Evolutionary conservation across 2,888 invertebrate genomes (phyloP).

Genomic region (Cylindroiulus punctatus): DNA sequence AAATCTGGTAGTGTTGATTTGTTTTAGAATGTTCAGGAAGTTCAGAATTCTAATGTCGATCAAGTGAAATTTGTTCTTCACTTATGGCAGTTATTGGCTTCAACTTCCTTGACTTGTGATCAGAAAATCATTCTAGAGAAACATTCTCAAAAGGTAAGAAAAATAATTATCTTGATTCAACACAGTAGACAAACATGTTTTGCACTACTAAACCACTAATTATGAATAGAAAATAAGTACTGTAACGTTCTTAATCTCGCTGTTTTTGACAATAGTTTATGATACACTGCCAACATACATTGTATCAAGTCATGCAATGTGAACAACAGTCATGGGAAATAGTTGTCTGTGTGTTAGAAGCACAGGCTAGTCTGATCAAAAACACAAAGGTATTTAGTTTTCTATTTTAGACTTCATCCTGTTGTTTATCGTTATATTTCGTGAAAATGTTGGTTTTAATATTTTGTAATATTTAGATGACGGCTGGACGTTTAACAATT

Average conservation of each 20-base stretch:
- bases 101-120: constrained; percentile 24
- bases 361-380: neutral
- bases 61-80: neutral
- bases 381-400: neutral
- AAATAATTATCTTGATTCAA: neutral
- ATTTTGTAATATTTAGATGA: neutral
- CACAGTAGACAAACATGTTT: too few relatives aligned
- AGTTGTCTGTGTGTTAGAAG: neutral
- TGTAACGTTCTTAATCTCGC: too few relatives aligned
- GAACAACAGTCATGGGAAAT: neutral
- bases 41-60: neutral
- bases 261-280: constrained; percentile 23
- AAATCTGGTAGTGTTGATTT: neutral
- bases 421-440: too few relatives aligned
- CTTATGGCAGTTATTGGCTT: neutral
- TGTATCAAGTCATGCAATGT: neutral
- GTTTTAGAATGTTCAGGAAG: neutral
- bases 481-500: neutral
- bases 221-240: too few relatives aligned
- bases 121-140: constrained; percentile 29
- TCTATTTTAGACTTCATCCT: neutral
- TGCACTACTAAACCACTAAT: too few relatives aligned
- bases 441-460: neutral
- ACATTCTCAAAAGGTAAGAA: constrained; percentile 37
- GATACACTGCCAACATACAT: neutral